These are phyloP conservation scores for Trichonephila inaurata DNA, from an alignment of 1,140 invertebrate genomes.

Conservation along the genomic window DNA sequence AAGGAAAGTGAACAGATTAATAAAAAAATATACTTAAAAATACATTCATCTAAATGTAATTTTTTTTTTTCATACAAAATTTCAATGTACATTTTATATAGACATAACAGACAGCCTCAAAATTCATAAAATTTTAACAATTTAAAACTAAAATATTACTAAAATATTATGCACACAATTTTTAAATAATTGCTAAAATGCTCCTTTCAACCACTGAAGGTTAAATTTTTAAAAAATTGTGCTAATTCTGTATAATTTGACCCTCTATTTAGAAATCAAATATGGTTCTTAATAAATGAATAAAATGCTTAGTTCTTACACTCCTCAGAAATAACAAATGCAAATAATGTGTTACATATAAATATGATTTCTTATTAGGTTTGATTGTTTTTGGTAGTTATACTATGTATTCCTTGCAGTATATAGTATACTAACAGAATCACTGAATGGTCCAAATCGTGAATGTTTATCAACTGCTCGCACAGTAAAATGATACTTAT, in stretches of 20 bases:
- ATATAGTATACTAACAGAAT: constrained; percentile 40
- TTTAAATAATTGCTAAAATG: neutral
- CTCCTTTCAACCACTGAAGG: neutral
- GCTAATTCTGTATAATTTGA: neutral
- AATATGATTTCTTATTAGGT: neutral
- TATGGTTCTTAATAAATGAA: neutral
- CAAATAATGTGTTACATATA: neutral
- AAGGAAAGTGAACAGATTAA: too few relatives aligned
- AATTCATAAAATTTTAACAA: neutral
- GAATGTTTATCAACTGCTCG: constrained; percentile 82
- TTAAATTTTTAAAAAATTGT: neutral
- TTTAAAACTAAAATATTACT: neutral
- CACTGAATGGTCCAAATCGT: constrained; percentile 72
- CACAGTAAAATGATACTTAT: constrained; percentile 96
- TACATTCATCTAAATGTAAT: too few relatives aligned
- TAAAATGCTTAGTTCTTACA: neutral
- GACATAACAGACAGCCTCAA: neutral
- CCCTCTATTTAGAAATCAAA: neutral
- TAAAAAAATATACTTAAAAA: too few relatives aligned
- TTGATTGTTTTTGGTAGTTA: too few relatives aligned
- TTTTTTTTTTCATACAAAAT: too few relatives aligned
- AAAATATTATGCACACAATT: neutral
- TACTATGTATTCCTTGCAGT: neutral
- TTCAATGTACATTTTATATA: too few relatives aligned
- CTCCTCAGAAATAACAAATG: too few relatives aligned